phyloP scores from a whole-genome alignment of 2,113 vertebrate genomes.

The Pluvialis apricaria region DNA sequence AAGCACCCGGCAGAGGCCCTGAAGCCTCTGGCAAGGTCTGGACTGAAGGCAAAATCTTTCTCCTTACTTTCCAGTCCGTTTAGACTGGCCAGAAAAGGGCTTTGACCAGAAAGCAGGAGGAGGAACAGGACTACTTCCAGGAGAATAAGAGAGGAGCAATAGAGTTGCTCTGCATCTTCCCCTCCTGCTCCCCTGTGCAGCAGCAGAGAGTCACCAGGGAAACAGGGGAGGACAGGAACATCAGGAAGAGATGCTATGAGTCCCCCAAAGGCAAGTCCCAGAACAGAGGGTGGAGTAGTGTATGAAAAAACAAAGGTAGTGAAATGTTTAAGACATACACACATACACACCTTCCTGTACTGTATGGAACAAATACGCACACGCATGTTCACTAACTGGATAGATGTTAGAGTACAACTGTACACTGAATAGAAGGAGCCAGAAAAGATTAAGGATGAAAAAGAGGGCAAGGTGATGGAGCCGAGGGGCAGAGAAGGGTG shows the following conservation, averaged over 20 bases:
- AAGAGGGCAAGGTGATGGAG: not conserved
- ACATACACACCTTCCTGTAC: not conserved
- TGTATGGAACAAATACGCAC: not conserved
- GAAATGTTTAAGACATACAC: not conserved
- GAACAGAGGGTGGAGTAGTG: not conserved
- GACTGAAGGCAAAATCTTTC: not conserved
- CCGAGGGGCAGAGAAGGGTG: not conserved
- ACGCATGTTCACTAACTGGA: not conserved
- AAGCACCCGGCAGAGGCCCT: not conserved
- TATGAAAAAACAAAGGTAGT: not conserved
- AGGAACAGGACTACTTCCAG: not conserved
- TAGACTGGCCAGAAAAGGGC: not conserved
- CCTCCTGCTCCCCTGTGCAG: not conserved
- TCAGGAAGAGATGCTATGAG: not conserved
- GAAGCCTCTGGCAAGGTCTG: not conserved
- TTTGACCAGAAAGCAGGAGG: not conserved
- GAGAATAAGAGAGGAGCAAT: not conserved
- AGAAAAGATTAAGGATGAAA: not conserved
- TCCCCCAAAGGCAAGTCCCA: not conserved
- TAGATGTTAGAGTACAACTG: fast-evolving
- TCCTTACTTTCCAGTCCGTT: not conserved
- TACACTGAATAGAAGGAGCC: not conserved
- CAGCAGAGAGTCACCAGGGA: not conserved
- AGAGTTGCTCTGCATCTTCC: not conserved
- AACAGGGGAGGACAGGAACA: not conserved